Conservation (phyloP, 2,113 vertebrate species). For the Fregetta grallaria region DNA sequence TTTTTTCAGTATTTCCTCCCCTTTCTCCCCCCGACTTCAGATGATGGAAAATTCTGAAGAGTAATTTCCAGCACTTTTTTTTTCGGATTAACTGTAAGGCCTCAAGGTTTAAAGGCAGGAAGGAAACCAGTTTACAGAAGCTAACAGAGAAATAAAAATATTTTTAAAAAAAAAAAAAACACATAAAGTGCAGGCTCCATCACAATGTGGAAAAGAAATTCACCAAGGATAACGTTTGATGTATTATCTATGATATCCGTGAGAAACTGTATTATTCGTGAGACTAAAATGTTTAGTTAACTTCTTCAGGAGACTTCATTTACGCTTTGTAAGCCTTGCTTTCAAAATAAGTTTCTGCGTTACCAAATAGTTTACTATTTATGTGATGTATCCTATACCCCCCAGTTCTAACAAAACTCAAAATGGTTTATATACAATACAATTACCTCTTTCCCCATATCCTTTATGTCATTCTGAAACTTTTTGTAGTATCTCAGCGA, state of each 20-base stretch:
- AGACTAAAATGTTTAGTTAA: background rate
- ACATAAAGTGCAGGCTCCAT: background rate
- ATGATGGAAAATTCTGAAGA: background rate
- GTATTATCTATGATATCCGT: background rate
- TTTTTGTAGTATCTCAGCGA: background rate
- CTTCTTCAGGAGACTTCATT: background rate
- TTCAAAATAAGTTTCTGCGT: background rate
- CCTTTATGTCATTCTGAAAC: background rate
- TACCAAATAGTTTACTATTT: background rate
- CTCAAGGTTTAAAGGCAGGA: background rate
- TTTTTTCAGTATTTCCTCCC: background rate
- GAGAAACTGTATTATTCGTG: background rate
- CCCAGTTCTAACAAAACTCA: background rate
- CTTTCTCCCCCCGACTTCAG: background rate
- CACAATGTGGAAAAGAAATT: background rate
- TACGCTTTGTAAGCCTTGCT: background rate
- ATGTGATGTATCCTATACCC: background rate
- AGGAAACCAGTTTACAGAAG: background rate
- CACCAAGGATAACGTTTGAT: background rate
- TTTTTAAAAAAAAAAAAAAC: background rate
- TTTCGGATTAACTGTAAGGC: background rate
- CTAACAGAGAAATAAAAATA: background rate
- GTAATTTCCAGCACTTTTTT: background rate
- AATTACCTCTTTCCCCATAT: background rate
- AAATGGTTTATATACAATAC: background rate